Evolutionary conservation across 92 coral and sea anemone genomes (phyloP), one percentile per base, ranked within the genome.

Genomic region (Actinernus sp.): DNA sequence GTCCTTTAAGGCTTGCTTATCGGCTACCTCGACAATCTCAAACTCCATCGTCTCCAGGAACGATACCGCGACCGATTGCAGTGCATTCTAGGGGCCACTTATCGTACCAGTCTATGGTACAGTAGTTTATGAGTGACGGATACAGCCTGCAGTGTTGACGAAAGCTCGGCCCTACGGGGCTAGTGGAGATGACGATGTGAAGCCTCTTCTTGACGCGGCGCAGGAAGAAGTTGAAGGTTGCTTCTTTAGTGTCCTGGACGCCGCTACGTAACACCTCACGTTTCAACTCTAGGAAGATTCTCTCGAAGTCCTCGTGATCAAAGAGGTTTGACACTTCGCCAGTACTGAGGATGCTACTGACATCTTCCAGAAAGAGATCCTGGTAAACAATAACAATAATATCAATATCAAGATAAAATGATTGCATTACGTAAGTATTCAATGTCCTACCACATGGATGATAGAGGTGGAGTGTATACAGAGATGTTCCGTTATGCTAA

Each of bases 81-180:
- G 71, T 3, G 98, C 98, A 30, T 90, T n/a, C 98, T 30, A 76
- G 65, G 4, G 98, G 97, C 98, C 98, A 93, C 36, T 83, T 85
- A 58, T 93, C 97, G 58, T 81, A 93, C 98, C 98, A 93, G 55
- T 93, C 98, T 29, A 93, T 93, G 0, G 97, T 86, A 50, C 97
- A 90, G 21, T 97, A 90, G 79, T 93, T 93, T 56, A 93, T 90
- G 22, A 93, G 62, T 25, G 97, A 76, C 26, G 98, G 98, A 59
- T 93, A 93, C 46, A 86, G 88, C 41, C 97, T 97, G 43, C 97
- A 90, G 33, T 88, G 87, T 4, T 84, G 93, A 3, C 98, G 82
- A 54, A 93, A 93, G 46, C 79, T 71, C 45, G 78, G 66, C 21
- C 98, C 98, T 27, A 96, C 81, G 21, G 98, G 98, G 56, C 88